Base-by-base conservation (phyloP, 2,888 invertebrate species). In the Macrophya annulata region DNA sequence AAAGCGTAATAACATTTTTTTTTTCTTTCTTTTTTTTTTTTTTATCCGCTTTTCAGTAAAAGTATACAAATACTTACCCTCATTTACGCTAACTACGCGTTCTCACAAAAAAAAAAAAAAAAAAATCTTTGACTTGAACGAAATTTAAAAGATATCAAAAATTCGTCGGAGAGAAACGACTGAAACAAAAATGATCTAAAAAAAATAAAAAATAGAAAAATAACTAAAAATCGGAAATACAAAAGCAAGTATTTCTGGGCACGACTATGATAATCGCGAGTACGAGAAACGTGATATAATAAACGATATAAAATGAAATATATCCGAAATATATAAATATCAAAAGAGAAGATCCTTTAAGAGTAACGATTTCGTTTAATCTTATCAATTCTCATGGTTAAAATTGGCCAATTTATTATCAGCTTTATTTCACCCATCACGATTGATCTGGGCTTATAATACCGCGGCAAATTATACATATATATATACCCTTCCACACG, bases 331-430 rank as follows among this genome's bases (percentile, higher is more conserved):
- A 12, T 48, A 37, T 37, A 71, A 17, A 71, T 71, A 71, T 17
- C 40, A 10, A 43, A 51, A 40, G 43, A 8, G 6, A 72, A 72
- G 31, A 72, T 72, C 40, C 43, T 40, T 5, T 5, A 25, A 77
- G 31, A 55, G 8, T 37, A 77, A 77, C 25, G 31, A 55, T 55
- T 55, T 17, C 77, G 77, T 17, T 55, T 51, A 55, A 48, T 77
- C 77, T 51, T 31, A 51, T 77, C 77, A 37, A 37, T 77, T 37
- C 43, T n/a, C n/a, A n/a, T 9, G 10, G 8, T 51, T n/a, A 15
- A 77, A 31, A 77, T 77, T 77, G 31, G 51, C 37, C 31, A 31
- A 51, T 77, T 77, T 77, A 77, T 77, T 37, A 55, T 76, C 76
- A n/a, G 51, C 77, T 37, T 31, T 12, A 6, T 77, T 31, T 9